phyloP scores from a whole-genome alignment of 1,140 invertebrate genomes.

The Theocolax elegans region DNA sequence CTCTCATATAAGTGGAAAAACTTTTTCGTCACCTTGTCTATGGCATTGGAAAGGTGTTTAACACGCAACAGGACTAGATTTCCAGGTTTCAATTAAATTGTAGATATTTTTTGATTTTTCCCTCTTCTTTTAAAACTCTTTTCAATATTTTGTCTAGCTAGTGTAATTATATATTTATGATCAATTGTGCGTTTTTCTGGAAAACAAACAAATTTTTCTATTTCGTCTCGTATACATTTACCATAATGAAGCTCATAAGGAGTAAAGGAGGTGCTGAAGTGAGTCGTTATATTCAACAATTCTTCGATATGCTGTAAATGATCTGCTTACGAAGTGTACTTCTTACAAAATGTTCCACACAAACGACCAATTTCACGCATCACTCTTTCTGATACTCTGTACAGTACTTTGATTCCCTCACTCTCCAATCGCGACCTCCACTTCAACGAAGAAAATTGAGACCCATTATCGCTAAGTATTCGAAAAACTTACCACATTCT shows the following conservation, averaged over 20 bases:
- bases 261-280: slow-evolving; percentile 6
- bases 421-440: too few species aligned
- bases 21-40: too few species aligned
- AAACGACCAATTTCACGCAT: slow-evolving; percentile 52
- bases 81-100: background rate
- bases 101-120: background rate
- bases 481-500: too few species aligned
- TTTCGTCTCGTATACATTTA: too few species aligned
- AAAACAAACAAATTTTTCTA: too few species aligned
- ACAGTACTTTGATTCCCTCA: slow-evolving; percentile 20
- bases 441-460: slow-evolving; percentile 48
- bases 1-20: slow-evolving; percentile 4
- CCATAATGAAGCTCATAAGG: too few species aligned
- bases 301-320: background rate
- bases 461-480: background rate
- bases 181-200: too few species aligned
- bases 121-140: background rate
- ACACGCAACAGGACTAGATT: slow-evolving; percentile 8
- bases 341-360: slow-evolving; percentile 36
- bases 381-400: slow-evolving; percentile 49
- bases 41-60: background rate
- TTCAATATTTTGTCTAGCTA: background rate
- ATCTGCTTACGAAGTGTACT: background rate
- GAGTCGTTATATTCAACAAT: background rate
- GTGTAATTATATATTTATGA: background rate